A percentile compares a stretch with the other conserved stretches of the same genome.
These are phyloP conservation scores for Myiozetetes cayanensis DNA, from an alignment of 2,113 vertebrate species.

Conservation along the genomic window DNA sequence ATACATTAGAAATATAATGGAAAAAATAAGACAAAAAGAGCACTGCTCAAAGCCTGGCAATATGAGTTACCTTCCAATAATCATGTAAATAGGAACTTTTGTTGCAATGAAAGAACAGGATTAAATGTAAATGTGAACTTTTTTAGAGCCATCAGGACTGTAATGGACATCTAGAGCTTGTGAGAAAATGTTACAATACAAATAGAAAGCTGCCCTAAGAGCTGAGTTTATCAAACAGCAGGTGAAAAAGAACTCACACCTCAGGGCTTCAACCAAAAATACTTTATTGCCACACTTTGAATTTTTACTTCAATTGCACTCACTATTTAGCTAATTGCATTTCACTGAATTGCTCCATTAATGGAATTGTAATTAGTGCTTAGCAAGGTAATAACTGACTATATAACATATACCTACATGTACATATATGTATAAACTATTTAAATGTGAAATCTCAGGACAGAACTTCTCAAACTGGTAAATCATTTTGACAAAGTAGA, in stretches of 20 bases:
- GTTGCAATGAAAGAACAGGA: background rate
- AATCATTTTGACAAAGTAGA: background rate
- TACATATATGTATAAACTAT: background rate
- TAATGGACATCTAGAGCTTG: background rate
- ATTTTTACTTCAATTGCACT: background rate
- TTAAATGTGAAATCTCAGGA: background rate
- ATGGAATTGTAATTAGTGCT: background rate
- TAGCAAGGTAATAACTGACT: background rate
- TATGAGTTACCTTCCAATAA: background rate
- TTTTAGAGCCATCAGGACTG: background rate
- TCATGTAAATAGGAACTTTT: background rate
- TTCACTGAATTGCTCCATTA: background rate
- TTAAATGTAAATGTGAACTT: background rate
- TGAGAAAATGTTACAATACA: background rate
- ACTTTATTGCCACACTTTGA: background rate
- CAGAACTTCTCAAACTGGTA: background rate
- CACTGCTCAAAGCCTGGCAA: background rate
- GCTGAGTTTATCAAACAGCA: background rate
- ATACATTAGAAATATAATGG: background rate
- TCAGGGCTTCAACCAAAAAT: background rate
- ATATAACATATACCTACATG: background rate
- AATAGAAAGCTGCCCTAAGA: background rate
- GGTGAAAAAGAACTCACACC: background rate
- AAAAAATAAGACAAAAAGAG: background rate
- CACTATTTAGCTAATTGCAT: background rate